Percentiles rank a stretch among this genome's conserved stretches.
Evolutionary conservation across 2,797 vertebrate species (phyloP).

Genomic region (Sebastes nivosus): DNA sequence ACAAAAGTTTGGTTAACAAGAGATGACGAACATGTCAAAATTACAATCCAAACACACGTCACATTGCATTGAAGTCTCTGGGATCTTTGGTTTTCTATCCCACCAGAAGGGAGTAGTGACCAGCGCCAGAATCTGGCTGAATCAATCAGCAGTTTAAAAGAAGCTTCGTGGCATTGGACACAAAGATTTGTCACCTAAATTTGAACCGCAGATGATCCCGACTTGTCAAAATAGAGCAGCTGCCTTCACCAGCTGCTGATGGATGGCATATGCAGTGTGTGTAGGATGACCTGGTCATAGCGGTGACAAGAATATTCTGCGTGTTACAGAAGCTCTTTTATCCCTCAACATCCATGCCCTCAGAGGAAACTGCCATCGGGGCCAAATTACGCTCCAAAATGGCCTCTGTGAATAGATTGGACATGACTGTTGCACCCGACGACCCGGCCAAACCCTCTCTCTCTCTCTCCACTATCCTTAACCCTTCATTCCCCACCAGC

Average conservation of each 20-base stretch:
- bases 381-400: conserved; percentile 51
- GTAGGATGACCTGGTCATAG: not conserved
- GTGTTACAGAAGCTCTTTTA: conserved; percentile 35
- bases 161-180: conserved; percentile 2
- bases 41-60: no score
- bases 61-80: no score
- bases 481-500: conserved; percentile 49
- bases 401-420: conserved; percentile 61
- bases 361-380: conserved; percentile 52
- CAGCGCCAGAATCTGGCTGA: conserved; percentile 1
- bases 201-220: conserved; percentile 7
- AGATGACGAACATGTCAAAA: no score
- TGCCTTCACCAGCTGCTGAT: not conserved
- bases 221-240: not conserved
- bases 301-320: conserved; percentile 23
- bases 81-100: no score
- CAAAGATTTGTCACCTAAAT: conserved; percentile 1
- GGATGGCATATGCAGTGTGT: not conserved
- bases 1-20: no score
- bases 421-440: conserved; percentile 42
- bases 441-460: conserved; percentile 6
- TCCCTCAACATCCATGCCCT: conserved; percentile 31
- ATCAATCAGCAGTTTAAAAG: conserved; percentile 36
- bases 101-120: not conserved
- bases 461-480: conserved; percentile 26